phyloP scores from a whole-genome alignment of 2,113 vertebrate species.

The Pomatorhinus ruficollis region DNA sequence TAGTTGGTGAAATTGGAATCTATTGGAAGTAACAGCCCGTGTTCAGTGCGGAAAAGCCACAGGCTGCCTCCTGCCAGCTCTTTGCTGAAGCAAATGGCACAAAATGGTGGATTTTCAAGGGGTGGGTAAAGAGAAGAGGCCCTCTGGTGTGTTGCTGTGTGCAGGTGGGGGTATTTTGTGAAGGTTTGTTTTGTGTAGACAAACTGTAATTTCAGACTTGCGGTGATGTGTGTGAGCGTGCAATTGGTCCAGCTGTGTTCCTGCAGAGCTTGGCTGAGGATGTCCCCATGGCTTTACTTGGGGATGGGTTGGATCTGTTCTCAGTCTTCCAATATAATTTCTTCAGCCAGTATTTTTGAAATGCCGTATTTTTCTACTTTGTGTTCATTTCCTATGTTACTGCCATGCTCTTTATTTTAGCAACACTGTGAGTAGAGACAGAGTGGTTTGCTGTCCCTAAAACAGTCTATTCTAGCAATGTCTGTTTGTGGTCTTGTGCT shows the following conservation, averaged over 20 bases:
- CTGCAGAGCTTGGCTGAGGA: background rate
- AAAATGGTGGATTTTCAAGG: background rate
- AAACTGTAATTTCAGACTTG: background rate
- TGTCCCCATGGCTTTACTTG: background rate
- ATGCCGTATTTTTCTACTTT: background rate
- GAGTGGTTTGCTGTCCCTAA: background rate
- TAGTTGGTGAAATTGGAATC: background rate
- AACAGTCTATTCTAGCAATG: background rate
- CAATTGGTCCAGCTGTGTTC: background rate
- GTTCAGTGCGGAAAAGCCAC: accelerated
- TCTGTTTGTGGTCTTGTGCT: slow-evolving; percentile 45
- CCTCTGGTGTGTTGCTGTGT: background rate
- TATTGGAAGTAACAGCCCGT: accelerated
- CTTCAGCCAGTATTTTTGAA: background rate
- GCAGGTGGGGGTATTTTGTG: background rate
- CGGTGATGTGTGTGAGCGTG: accelerated
- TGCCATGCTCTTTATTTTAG: background rate
- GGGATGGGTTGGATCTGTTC: background rate
- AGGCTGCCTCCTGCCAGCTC: background rate
- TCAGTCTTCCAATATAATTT: background rate
- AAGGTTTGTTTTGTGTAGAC: background rate
- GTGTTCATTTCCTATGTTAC: background rate
- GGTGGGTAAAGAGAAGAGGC: background rate
- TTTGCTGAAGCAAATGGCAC: background rate
- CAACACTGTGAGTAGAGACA: background rate